These are phyloP conservation scores for Pyrrhia umbra DNA, from an alignment of 2,888 invertebrate species.

Conservation along the genomic window DNA sequence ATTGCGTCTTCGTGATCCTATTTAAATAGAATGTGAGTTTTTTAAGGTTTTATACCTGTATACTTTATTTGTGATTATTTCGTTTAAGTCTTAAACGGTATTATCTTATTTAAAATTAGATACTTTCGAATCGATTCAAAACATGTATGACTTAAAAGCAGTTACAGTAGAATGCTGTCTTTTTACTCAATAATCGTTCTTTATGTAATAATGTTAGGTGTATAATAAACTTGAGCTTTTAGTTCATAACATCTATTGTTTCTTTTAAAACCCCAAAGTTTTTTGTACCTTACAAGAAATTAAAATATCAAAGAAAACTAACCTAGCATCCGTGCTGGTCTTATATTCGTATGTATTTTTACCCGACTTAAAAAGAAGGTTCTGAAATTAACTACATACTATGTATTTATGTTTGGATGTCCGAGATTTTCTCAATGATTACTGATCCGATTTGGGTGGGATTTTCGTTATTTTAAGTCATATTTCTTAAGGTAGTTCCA, in stretches of 20 bases:
- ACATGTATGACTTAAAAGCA: not conserved
- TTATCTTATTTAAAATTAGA: slow-evolving; percentile 11
- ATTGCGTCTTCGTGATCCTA: slow-evolving; percentile 92
- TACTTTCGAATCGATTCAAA: slow-evolving; percentile 6
- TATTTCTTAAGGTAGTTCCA: no score
- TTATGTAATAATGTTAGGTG: slow-evolving; percentile 23
- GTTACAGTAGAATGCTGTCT: slow-evolving; percentile 11
- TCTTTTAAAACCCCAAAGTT: not conserved
- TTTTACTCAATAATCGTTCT: not conserved
- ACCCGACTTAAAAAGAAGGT: no score
- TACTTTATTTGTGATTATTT: slow-evolving; percentile 32
- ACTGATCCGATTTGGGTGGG: no score
- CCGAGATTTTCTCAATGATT: no score
- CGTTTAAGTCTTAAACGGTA: slow-evolving; percentile 29
- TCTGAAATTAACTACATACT: no score
- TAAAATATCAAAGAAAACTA: no score
- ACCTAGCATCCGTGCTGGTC: no score
- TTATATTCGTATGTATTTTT: no score
- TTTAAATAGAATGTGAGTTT: slow-evolving; percentile 64
- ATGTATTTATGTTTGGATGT: no score
- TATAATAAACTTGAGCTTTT: slow-evolving; percentile 16
- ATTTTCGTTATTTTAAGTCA: no score
- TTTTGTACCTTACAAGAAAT: no score
- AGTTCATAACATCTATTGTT: not conserved
- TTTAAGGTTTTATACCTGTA: slow-evolving; percentile 13